Conservation (phyloP, 2,797 vertebrate genomes). For the Microhierax caerulescens region DNA sequence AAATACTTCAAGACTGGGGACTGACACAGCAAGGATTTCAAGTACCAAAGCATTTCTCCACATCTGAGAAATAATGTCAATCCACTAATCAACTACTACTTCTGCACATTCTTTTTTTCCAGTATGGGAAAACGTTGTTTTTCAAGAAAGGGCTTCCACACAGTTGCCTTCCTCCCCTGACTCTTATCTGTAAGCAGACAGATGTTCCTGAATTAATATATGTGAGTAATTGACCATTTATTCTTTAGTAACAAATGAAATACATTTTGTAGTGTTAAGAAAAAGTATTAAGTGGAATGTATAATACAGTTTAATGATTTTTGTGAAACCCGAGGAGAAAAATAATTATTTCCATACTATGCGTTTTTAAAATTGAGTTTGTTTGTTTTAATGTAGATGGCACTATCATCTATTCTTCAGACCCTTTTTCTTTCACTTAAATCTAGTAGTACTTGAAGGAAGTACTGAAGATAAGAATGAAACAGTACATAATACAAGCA, state of each 20-base stretch:
- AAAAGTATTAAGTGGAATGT: conserved; percentile 29
- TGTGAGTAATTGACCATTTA: conserved; percentile 37
- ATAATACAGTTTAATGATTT: conserved; percentile 7
- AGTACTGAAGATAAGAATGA: background rate
- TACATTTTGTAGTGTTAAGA: conserved; percentile 20
- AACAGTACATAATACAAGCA: background rate
- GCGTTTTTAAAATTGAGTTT: background rate
- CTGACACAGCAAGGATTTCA: background rate
- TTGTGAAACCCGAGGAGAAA: background rate
- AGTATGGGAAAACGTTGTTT: background rate
- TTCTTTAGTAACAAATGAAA: conserved; percentile 47
- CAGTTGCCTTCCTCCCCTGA: background rate
- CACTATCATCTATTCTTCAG: background rate
- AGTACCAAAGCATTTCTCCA: conserved; percentile 8
- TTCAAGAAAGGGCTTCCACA: background rate
- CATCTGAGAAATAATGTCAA: conserved; percentile 47
- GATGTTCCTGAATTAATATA: conserved; percentile 67
- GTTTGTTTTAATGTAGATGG: background rate
- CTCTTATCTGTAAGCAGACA: conserved; percentile 72
- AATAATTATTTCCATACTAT: background rate
- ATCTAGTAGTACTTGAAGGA: background rate
- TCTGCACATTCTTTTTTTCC: background rate
- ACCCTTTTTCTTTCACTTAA: background rate
- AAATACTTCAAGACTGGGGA: background rate
- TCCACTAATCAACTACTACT: conserved; percentile 7